Evolutionary conservation across 1,140 invertebrate species (phyloP).

Genomic region (Trichonephila inaurata): DNA sequence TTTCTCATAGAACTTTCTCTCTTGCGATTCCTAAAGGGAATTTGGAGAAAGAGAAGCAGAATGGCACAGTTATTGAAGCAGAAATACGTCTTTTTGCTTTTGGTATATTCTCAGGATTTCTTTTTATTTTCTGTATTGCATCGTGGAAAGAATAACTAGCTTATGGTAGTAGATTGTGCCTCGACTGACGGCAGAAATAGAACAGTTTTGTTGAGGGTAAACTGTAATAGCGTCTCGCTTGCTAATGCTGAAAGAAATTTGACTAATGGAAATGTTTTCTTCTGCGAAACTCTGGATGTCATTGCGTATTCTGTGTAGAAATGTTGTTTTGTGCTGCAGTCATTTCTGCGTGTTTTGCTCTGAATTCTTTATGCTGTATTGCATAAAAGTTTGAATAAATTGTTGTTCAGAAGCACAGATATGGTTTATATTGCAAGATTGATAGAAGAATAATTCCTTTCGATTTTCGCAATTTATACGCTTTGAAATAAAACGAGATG

Average conservation of each 20-base stretch:
- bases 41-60: neutral
- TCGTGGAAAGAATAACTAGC: neutral
- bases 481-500: no score
- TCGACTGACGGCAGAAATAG: neutral
- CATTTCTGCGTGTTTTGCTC: neutral
- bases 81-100: slow-evolving; percentile 1
- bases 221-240: neutral
- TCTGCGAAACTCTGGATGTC: neutral
- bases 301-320: neutral
- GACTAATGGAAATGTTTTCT: neutral
- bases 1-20: slow-evolving; percentile 32
- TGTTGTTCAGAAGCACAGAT: no score
- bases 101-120: neutral
- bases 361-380: neutral
- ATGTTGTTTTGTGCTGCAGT: neutral
- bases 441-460: no score
- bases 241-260: neutral
- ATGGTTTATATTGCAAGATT: no score
- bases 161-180: neutral
- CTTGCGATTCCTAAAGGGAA: neutral
- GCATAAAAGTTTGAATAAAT: no score
- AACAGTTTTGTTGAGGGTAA: neutral
- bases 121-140: neutral
- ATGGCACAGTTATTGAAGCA: slow-evolving; percentile 24
- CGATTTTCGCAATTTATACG: no score